phyloP scores from a whole-genome alignment of 2,888 invertebrate species.

The Rhagophthalmus giganteus region DNA sequence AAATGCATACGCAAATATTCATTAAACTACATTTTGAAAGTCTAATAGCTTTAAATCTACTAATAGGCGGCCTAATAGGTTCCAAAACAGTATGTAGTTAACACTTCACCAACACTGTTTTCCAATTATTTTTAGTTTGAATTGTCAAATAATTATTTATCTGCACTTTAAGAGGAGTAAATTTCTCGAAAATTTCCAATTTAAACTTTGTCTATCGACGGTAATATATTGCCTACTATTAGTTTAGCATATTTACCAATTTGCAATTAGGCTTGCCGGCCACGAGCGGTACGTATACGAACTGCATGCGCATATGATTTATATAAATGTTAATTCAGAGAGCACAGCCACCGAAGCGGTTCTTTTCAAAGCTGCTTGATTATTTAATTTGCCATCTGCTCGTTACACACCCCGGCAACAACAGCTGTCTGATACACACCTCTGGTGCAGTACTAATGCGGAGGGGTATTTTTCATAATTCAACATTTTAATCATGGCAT shows the following conservation, averaged over 20 bases:
- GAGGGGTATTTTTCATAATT: conserved; percentile 27
- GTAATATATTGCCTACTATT: too few species aligned
- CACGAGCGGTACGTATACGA: conserved; percentile 20
- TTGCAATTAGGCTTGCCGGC: conserved; percentile 8
- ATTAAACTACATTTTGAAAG: too few species aligned
- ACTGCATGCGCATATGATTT: conserved; percentile 31
- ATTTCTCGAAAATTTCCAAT: too few species aligned
- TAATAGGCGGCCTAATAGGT: too few species aligned
- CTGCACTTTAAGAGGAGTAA: too few species aligned
- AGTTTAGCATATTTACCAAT: conserved; percentile 6
- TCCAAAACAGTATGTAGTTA: too few species aligned
- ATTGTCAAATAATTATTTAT: too few species aligned
- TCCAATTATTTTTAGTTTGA: too few species aligned
- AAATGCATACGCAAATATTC: too few species aligned
- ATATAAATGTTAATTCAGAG: conserved; percentile 35
- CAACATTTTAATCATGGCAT: conserved; percentile 23
- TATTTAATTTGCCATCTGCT: conserved; percentile 38
- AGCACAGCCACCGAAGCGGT: conserved; percentile 29
- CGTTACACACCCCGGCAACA: conserved; percentile 30
- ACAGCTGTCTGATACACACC: conserved; percentile 29
- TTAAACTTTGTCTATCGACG: too few species aligned
- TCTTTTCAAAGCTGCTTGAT: conserved; percentile 35
- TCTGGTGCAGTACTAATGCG: conserved; percentile 22
- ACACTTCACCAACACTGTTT: too few species aligned
- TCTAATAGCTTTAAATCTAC: too few species aligned